Percentiles rank a stretch among this genome's conserved stretches.
Conservation (phyloP, 2,113 vertebrate species). For the Prinia subflava region DNA sequence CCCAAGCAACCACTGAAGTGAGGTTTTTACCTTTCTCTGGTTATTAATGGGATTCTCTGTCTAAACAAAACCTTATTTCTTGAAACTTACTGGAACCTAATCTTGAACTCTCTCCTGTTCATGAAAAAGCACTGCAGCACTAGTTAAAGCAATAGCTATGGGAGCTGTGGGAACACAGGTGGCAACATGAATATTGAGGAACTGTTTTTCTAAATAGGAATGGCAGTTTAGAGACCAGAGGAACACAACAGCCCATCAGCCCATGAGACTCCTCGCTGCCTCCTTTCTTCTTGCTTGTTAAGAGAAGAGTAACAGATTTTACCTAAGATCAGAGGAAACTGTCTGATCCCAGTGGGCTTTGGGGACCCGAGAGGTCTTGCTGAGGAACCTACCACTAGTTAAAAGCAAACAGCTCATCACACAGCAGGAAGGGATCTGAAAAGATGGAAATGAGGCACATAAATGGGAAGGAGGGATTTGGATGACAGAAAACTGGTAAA, state of each 20-base stretch:
- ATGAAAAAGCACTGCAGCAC: neutral
- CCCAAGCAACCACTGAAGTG: neutral
- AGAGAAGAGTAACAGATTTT: neutral
- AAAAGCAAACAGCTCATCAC: constrained; percentile 13
- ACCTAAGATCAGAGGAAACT: constrained; percentile 15
- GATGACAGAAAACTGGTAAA: neutral
- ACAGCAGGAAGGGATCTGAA: constrained; percentile 4
- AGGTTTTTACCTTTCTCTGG: neutral
- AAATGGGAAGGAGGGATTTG: neutral
- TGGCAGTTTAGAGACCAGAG: neutral
- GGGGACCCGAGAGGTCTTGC: neutral
- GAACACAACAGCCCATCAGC: neutral
- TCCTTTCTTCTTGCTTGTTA: constrained; percentile 11
- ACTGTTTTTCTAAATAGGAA: neutral
- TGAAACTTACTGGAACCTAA: neutral
- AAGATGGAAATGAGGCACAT: constrained; percentile 9
- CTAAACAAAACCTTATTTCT: neutral
- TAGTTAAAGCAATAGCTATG: neutral
- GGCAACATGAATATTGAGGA: neutral
- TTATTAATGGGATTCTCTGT: neutral
- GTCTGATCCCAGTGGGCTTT: neutral
- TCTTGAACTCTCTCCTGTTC: neutral
- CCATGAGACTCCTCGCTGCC: neutral
- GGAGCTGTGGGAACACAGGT: neutral
- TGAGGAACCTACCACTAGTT: neutral